Percentiles rank a stretch among this genome's conserved stretches.
Conservation (phyloP, 2,797 vertebrate genomes). For the Spinibarbus caldwelli region DNA sequence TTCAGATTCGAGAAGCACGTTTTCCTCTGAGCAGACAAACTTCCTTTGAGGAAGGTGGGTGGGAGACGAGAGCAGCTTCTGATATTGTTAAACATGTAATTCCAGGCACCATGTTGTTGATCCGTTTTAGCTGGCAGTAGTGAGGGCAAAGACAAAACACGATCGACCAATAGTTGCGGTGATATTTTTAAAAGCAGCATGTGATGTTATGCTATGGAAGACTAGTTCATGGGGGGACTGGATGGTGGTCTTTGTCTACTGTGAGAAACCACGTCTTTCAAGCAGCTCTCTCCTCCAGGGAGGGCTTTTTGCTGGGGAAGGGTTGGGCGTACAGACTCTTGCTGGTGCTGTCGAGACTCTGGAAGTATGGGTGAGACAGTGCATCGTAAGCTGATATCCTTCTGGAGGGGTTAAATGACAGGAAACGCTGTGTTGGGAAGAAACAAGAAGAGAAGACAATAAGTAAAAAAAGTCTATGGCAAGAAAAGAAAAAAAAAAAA, state of each 20-base stretch:
- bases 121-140: conserved; percentile 40
- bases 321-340: conserved; percentile 85
- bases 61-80: conserved; percentile 80
- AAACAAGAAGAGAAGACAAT: conserved; percentile 15
- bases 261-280: conserved; percentile 67
- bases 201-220: conserved; percentile 71
- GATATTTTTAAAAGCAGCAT: conserved; percentile 77
- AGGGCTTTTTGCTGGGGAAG: conserved; percentile 86
- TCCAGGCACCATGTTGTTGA: conserved; percentile 67
- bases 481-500: too few species aligned
- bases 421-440: conserved; percentile 86
- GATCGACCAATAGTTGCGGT: conserved; percentile 39
- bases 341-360: conserved; percentile 90
- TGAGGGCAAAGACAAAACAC: conserved; percentile 33
- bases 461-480: background rate
- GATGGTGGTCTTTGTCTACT: conserved; percentile 32
- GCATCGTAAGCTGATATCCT: conserved; percentile 94
- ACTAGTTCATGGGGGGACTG: conserved; percentile 51
- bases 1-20: conserved; percentile 54
- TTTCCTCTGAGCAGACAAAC: conserved; percentile 58
- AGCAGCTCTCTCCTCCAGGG: conserved; percentile 88
- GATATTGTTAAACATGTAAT: conserved; percentile 73
- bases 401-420: conserved; percentile 94
- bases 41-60: conserved; percentile 68
- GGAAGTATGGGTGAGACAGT: conserved; percentile 95